Percentiles rank a stretch among this genome's conserved stretches.
Evolutionary conservation across 2,888 invertebrate species (phyloP).

Genomic region (Prosopocoilus inquinatus): DNA sequence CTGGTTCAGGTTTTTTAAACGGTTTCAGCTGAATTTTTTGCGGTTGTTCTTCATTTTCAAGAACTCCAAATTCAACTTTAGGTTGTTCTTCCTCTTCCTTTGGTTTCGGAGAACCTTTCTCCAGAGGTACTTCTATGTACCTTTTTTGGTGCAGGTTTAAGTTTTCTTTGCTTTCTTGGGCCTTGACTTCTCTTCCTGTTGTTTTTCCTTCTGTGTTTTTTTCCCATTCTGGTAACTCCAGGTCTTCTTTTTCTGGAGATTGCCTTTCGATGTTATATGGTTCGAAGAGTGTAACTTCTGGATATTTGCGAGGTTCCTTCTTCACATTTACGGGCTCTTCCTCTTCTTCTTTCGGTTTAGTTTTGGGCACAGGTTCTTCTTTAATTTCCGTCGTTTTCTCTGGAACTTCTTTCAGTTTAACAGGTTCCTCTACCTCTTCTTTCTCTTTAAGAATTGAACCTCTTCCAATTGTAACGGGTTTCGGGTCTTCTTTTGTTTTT

Average conservation of each 20-base stretch:
- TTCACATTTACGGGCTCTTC: conserved; percentile 29
- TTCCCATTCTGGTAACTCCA: conserved; percentile 45
- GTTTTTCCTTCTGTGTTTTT: conserved; percentile 37
- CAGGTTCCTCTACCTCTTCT: conserved; percentile 37
- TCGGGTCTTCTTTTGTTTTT: conserved; percentile 39
- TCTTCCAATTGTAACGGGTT: conserved; percentile 49
- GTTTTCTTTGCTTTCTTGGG: conserved; percentile 24
- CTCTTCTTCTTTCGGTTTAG: conserved; percentile 27
- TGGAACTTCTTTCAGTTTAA: conserved; percentile 43
- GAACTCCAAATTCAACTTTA: conserved; percentile 44
- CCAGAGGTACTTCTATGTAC: conserved; percentile 22
- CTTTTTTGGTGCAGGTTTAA: conserved; percentile 23
- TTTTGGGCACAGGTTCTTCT: conserved; percentile 27
- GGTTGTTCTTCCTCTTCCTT: conserved; percentile 39
- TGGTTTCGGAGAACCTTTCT: conserved; percentile 39
- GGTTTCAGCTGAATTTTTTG: conserved; percentile 34
- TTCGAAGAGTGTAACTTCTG: conserved; percentile 38
- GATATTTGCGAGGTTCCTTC: conserved; percentile 33
- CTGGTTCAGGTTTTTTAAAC: conserved; percentile 15
- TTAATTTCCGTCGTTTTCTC: conserved; percentile 42
- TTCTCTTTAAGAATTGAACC: conserved; percentile 49
- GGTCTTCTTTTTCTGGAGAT: conserved; percentile 28
- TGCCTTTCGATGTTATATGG: conserved; percentile 35
- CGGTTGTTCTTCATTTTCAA: conserved; percentile 35
- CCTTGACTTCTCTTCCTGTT: conserved; percentile 29